Conservation (phyloP, 2,888 invertebrate species). For the Philereme vetulata region DNA sequence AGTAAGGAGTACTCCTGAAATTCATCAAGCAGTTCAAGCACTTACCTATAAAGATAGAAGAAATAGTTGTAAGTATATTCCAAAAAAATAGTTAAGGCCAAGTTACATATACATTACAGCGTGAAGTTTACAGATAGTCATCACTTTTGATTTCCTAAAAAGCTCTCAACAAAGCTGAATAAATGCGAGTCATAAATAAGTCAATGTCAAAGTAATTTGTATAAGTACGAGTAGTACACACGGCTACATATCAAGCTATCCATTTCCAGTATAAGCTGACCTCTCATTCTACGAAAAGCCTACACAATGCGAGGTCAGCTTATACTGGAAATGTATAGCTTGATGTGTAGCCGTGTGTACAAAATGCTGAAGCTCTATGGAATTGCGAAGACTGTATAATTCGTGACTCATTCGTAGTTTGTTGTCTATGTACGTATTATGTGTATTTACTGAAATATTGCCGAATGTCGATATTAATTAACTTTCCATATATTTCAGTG, state of each 20-base stretch:
- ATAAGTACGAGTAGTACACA: neutral
- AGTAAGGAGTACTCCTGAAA: neutral
- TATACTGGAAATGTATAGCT: no score
- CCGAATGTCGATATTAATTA: conserved; percentile 58
- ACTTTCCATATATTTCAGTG: conserved; percentile 68
- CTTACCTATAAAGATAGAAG: no score
- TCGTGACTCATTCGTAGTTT: conserved; percentile 81
- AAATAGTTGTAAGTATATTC: no score
- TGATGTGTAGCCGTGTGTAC: no score
- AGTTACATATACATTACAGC: no score
- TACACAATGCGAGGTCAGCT: no score
- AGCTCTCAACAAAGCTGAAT: neutral
- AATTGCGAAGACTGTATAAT: conserved; percentile 80
- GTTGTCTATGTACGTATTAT: conserved; percentile 82
- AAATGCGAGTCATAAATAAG: neutral
- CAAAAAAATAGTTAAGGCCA: no score
- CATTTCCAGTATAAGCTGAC: no score
- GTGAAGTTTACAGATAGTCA: conserved; percentile 54
- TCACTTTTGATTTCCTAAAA: conserved; percentile 37
- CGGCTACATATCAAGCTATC: no score
- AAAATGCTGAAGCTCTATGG: conserved; percentile 63
- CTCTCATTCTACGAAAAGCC: no score
- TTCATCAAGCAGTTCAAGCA: no score
- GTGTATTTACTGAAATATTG: conserved; percentile 76
- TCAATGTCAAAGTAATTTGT: neutral